These are phyloP conservation scores for Cathartes aura DNA, from an alignment of 2,113 vertebrate species.

Conservation along the genomic window DNA sequence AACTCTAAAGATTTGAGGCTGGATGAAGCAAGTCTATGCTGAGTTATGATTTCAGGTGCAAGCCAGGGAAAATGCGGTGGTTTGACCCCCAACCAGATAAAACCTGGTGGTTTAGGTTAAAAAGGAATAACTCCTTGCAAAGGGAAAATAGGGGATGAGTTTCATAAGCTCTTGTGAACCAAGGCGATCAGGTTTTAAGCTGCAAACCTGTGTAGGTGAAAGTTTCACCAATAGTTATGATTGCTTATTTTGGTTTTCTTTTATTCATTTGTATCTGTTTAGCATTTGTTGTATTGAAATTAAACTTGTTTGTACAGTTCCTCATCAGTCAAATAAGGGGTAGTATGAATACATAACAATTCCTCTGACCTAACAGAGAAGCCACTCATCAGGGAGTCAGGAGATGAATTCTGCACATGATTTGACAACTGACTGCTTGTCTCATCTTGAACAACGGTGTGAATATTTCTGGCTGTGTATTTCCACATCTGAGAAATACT, in stretches of 20 bases:
- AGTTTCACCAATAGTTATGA: neutral
- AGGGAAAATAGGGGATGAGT: neutral
- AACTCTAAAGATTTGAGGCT: slow-evolving; percentile 26
- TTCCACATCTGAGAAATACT: neutral
- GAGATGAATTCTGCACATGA: neutral
- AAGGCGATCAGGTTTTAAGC: neutral
- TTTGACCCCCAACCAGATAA: slow-evolving; percentile 15
- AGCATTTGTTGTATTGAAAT: neutral
- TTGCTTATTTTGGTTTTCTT: neutral
- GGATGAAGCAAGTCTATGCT: neutral
- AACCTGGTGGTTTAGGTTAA: neutral
- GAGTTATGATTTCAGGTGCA: slow-evolving; percentile 49
- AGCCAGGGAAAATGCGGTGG: neutral
- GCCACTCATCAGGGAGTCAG: neutral
- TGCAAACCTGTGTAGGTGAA: neutral
- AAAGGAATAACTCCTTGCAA: neutral
- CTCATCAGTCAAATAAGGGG: neutral
- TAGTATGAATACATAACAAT: neutral
- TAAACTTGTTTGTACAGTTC: neutral
- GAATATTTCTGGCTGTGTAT: neutral
- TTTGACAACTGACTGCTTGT: neutral
- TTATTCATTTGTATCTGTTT: neutral
- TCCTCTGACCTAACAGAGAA: neutral
- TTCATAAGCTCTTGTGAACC: neutral
- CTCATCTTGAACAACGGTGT: neutral